Conservation (phyloP, 2,888 invertebrate genomes). For the Drosophila falleni region DNA sequence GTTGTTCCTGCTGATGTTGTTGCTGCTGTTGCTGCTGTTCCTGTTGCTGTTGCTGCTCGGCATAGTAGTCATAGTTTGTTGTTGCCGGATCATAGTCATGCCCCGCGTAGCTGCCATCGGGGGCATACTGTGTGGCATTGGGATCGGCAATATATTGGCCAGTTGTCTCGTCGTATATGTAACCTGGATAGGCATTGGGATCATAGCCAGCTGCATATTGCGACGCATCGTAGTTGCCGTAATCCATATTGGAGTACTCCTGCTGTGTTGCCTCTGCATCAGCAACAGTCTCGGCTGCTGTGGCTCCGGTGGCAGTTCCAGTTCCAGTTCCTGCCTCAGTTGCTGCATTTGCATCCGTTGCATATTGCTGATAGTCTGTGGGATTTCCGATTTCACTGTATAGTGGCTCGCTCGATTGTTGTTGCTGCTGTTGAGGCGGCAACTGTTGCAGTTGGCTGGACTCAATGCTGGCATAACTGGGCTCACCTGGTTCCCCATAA, state of each 20-base stretch:
- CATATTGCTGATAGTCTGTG: conserved; percentile 67
- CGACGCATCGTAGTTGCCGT: conserved; percentile 81
- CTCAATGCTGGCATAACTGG: conserved; percentile 72
- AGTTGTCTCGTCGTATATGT: conserved; percentile 83
- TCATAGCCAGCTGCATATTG: conserved; percentile 79
- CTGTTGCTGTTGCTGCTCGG: conserved; percentile 55
- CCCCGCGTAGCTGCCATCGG: conserved; percentile 65
- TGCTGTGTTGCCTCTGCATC: conserved; percentile 48
- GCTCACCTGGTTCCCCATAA: conserved; percentile 52
- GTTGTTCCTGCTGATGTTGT: conserved; percentile 35
- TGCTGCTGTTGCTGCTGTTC: conserved; percentile 33
- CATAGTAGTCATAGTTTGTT: conserved; percentile 69
- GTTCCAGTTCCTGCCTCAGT: conserved; percentile 16
- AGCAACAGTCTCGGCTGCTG: conserved; percentile 23
- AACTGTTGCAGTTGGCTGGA: conserved; percentile 44
- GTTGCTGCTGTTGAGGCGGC: conserved; percentile 27
- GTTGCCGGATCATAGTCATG: conserved; percentile 67
- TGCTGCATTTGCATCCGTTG: conserved; percentile 48
- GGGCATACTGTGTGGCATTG: conserved; percentile 72
- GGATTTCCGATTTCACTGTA: conserved; percentile 73
- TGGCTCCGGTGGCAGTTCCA: conserved; percentile 2
- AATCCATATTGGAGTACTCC: conserved; percentile 79
- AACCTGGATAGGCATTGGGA: conserved; percentile 82
- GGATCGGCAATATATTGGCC: conserved; percentile 82
- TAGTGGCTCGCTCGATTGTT: conserved; percentile 53